Evolutionary conservation across 2,888 invertebrate species (phyloP), one percentile per base, ranked within the genome.

Genomic region (Meiosimyza decipiens): DNA sequence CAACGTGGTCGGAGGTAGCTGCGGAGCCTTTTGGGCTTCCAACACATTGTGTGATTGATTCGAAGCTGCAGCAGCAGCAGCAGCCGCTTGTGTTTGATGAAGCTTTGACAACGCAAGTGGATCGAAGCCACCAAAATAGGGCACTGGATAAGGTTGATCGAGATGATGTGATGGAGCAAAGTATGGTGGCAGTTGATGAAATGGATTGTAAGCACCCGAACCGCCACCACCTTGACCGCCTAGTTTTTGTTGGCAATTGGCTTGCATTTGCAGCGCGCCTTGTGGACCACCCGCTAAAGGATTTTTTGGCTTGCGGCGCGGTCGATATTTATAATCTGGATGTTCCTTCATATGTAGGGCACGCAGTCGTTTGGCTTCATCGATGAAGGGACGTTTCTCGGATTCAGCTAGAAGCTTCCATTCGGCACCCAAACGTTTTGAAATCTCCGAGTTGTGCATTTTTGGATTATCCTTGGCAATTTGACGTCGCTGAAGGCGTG

Each of bases 401-500:
- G 91, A 88, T 83, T 97, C 97, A 0, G 93, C 91, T 6, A 98
- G 87, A 76, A 95, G 85, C 86, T 97, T 98, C 97, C 98, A 98
- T 85, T 97, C 96, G 9, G 95, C 95, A 0, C 97, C 97, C 60
- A 97, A 89, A 15, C 95, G 89, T 85, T 97, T 98, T 28, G 95
- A 95, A 76, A 98, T 97, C 85, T 95, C 94, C 0, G 94, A 94
- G 81, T 95, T 95, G 87, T 95, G 95, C 95, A 95, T 94, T 87
- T 94, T 97, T 80, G 97, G 97, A 85, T 97, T 97, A 80, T 97
- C 96, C 87, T 95, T 91, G 1, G 97, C 96, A 82, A 98, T 97
- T 87, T 96, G 95, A 71, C 96, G 91, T 16, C 97, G 89, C 86
- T 97, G 96, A 55, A 96, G 93, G 57, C 97, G 89, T 6, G 97